Conservation (phyloP, 2,888 invertebrate genomes). For the Acrocyrtus sp. region DNA sequence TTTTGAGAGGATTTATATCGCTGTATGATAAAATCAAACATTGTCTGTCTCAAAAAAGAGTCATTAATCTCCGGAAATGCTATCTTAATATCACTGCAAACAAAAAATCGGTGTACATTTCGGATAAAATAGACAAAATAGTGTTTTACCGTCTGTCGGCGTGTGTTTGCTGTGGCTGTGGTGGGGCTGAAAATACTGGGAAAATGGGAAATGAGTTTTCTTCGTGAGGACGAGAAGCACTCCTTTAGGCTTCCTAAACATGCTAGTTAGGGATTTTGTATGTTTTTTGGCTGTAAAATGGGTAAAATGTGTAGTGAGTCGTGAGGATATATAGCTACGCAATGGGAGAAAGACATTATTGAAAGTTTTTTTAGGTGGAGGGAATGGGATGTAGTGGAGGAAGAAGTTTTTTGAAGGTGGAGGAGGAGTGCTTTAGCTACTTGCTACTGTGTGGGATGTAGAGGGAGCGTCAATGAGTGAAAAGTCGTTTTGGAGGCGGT, state of each 20-base stretch:
- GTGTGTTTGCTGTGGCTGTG: not conserved
- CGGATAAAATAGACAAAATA: not conserved
- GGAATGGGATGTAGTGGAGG: too few species aligned
- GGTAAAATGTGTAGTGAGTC: too few species aligned
- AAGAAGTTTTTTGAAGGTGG: too few species aligned
- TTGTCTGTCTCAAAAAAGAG: slow-evolving; percentile 17
- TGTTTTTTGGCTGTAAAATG: slow-evolving; percentile 15
- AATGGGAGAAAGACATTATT: too few species aligned
- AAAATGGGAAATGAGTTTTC: slow-evolving; percentile 11
- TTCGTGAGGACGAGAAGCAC: too few species aligned
- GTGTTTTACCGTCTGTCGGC: not conserved
- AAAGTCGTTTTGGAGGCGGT: slow-evolving; percentile 33
- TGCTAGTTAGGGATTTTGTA: slow-evolving; percentile 21
- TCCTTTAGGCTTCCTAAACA: not conserved
- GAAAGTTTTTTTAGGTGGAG: too few species aligned
- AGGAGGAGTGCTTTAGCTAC: too few species aligned
- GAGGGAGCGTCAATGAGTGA: slow-evolving; percentile 29
- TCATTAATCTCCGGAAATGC: slow-evolving; percentile 22
- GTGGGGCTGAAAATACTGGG: too few species aligned
- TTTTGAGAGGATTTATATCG: slow-evolving; percentile 47
- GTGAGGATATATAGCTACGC: too few species aligned
- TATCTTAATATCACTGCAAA: slow-evolving; percentile 2
- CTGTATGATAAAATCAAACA: slow-evolving; percentile 55
- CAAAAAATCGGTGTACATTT: not conserved
- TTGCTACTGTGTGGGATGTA: too few species aligned